Conservation (phyloP, 1,140 invertebrate genomes). For the Leptopilina clavipes region DNA sequence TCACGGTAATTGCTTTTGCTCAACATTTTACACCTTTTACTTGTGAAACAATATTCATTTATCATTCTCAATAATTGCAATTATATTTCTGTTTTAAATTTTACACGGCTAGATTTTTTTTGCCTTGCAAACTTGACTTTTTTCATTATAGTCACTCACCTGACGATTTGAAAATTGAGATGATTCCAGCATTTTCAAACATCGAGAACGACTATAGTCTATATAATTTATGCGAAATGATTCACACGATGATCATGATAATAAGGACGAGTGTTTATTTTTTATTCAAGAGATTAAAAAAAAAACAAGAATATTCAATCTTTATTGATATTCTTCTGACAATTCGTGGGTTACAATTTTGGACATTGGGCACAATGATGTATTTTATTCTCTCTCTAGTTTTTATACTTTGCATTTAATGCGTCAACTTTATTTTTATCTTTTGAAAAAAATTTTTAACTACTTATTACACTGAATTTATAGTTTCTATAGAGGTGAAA, state of each 20-base stretch:
- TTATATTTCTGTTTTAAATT: neutral
- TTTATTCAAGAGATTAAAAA: slow-evolving; percentile 43
- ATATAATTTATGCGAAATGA: slow-evolving; percentile 44
- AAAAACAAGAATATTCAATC: slow-evolving; percentile 50
- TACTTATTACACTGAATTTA: no score
- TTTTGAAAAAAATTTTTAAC: neutral
- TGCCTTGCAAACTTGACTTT: no score
- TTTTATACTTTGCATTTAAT: neutral
- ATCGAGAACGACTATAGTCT: no score
- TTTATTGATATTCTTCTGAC: neutral
- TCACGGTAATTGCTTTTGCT: neutral
- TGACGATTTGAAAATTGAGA: neutral
- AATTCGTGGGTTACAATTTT: slow-evolving; percentile 19
- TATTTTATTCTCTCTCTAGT: neutral
- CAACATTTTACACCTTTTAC: neutral
- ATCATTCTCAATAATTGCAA: slow-evolving; percentile 6
- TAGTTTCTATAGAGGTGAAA: no score
- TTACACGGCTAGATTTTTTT: neutral
- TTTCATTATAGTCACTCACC: neutral
- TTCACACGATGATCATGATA: slow-evolving; percentile 48
- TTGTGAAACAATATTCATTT: neutral
- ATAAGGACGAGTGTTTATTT: slow-evolving; percentile 49
- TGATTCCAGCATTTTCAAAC: neutral
- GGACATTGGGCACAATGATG: slow-evolving; percentile 14
- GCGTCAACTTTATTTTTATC: slow-evolving; percentile 20